A percentile compares a stretch with the other conserved stretches of the same genome.
Evolutionary conservation across 2,113 vertebrate genomes (phyloP).

Genomic region (Taurulus bubalis): DNA sequence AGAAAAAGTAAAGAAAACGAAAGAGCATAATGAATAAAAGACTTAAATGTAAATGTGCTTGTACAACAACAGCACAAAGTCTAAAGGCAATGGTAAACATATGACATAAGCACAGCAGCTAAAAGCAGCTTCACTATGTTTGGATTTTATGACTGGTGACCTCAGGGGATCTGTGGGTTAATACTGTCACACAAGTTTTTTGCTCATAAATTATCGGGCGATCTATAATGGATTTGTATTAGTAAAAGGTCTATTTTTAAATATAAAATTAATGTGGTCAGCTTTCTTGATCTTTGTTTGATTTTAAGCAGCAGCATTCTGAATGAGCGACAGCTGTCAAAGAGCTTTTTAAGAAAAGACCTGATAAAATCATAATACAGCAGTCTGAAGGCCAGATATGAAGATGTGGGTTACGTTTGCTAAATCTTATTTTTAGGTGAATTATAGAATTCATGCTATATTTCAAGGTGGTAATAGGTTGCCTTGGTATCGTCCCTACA

Average conservation of each 20-base stretch:
- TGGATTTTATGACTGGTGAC: neutral
- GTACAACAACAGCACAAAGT: neutral
- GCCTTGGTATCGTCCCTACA: neutral
- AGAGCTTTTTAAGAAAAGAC: conserved; percentile 11
- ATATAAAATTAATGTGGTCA: neutral
- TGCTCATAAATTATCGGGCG: neutral
- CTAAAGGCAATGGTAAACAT: neutral
- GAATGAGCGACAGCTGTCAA: conserved; percentile 1
- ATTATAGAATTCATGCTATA: neutral
- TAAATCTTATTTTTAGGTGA: neutral
- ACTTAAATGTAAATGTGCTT: neutral
- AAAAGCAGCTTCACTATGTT: conserved; percentile 21
- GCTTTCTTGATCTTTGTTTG: neutral
- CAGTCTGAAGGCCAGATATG: neutral
- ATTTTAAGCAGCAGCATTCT: neutral
- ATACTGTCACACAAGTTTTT: neutral
- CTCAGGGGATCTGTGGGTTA: neutral
- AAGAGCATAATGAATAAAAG: neutral
- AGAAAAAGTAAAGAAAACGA: neutral
- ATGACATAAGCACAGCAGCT: neutral
- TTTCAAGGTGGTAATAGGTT: neutral
- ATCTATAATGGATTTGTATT: neutral
- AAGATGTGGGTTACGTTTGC: neutral
- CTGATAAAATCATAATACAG: conserved; percentile 33
- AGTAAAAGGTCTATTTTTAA: neutral